Base-by-base conservation (phyloP, 1,140 invertebrate species). In the Hyles euphorbiae region DNA sequence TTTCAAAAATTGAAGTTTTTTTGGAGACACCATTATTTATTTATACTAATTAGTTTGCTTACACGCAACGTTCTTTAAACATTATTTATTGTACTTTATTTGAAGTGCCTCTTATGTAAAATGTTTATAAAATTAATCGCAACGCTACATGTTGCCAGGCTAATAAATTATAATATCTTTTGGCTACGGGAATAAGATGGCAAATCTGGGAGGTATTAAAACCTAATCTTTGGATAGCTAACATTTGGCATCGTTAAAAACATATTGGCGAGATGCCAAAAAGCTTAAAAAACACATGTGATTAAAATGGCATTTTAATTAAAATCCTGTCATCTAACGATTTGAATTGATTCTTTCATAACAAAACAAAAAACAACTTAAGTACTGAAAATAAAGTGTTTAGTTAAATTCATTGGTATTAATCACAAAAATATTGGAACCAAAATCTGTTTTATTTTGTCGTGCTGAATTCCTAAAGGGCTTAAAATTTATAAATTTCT, bases 1-100 rank as follows among this genome's bases (percentile, higher is more conserved):
- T 76, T 77, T 76, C 74, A 78, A 72, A 70, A 76, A 78, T 78
- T 76, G 60, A 80, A 76, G 47, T 59, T 67, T 73, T 67, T 80
- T 74, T 83, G 68, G 75, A 81, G 79, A 83, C 76, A 78, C 76
- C 78, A 76, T 81, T 74, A 75, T 68, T 74, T 60, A 63, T 70
- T 65, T 74, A 81, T 53, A 49, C 63, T 69, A 69, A 68, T 60
- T 72, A 81, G 76, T 84, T 81, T 81, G 81, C 80, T 85, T 85
- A 87, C 63, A 74, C 56, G 74, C 76, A 83, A 77, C 63, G 61
- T 61, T 63, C 70, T 74, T 80, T 76, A 74, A 51, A 33, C 76
- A 83, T 76, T 76, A 80, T 84, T 83, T 78, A 87, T 84, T 87
- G 82, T 85, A 84, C 82, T 87, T 70, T 77, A 69, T 57, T 71